Percentiles rank a stretch among this genome's conserved stretches.
Evolutionary conservation across 1,140 invertebrate species (phyloP).

Genomic region (Sipha flava): DNA sequence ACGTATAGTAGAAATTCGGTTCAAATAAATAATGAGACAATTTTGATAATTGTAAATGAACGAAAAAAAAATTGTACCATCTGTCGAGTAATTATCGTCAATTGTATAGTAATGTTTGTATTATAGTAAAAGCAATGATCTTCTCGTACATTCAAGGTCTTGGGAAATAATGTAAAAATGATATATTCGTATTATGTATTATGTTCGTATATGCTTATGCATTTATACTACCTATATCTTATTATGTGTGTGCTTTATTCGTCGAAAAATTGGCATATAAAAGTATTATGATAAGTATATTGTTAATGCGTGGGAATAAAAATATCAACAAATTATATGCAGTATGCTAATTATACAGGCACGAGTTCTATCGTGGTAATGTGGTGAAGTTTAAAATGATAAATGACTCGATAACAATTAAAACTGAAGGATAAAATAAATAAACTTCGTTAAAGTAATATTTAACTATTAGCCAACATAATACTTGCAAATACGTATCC

Average conservation of each 20-base stretch:
- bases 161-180: not conserved
- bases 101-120: too few species aligned
- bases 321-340: not conserved
- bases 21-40: too few species aligned
- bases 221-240: not conserved
- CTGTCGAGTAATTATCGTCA: not conserved
- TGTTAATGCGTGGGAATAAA: not conserved
- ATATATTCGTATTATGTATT: too few species aligned
- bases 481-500: not conserved
- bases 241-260: not conserved
- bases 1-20: too few species aligned
- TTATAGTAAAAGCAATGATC: not conserved
- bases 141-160: not conserved
- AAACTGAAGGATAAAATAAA: not conserved
- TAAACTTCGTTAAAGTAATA: not conserved
- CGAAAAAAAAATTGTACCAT: too few species aligned
- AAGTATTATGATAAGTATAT: not conserved
- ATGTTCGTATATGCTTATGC: not conserved
- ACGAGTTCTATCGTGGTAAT: too few species aligned
- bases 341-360: not conserved
- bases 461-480: not conserved
- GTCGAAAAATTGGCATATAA: not conserved
- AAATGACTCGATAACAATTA: not conserved
- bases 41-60: too few species aligned
- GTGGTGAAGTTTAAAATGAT: not conserved